Evolutionary conservation across 1,140 invertebrate species (phyloP).

Genomic region (Penaeus japonicus): DNA sequence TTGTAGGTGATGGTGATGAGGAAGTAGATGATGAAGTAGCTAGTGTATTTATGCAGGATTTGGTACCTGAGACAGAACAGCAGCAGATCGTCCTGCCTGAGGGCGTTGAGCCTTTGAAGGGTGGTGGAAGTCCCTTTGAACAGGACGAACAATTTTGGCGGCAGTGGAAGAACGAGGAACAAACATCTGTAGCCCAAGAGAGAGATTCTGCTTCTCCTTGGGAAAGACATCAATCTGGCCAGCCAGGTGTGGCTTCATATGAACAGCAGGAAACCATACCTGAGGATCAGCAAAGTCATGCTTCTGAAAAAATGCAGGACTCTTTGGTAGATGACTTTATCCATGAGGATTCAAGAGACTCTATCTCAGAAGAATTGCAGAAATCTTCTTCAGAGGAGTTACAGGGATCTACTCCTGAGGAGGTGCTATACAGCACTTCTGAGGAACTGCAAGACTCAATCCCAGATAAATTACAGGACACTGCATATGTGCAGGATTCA

Average conservation of each 20-base stretch:
- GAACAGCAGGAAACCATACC: background rate
- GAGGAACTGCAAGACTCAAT: too few species aligned
- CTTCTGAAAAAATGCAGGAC: background rate
- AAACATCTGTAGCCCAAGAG: background rate
- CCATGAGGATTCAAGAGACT: background rate
- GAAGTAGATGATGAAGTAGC: conserved; percentile 37
- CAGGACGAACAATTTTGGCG: conserved; percentile 45
- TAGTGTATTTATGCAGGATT: conserved; percentile 12
- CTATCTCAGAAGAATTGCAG: background rate
- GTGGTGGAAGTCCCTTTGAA: background rate
- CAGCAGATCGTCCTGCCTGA: background rate
- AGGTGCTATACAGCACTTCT: too few species aligned
- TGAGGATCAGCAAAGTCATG: background rate
- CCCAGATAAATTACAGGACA: too few species aligned
- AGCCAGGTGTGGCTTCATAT: background rate
- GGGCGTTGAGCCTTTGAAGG: conserved; percentile 6
- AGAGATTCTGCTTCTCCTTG: conserved; percentile 45
- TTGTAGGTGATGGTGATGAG: conserved; percentile 24
- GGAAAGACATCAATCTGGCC: background rate
- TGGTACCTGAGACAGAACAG: background rate
- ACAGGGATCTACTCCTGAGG: too few species aligned
- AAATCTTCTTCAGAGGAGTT: background rate
- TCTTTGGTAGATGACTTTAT: background rate
- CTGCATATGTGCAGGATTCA: too few species aligned
- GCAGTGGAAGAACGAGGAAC: conserved; percentile 36